Conservation (phyloP, 2,113 vertebrate genomes). For the Symphodus melops region DNA sequence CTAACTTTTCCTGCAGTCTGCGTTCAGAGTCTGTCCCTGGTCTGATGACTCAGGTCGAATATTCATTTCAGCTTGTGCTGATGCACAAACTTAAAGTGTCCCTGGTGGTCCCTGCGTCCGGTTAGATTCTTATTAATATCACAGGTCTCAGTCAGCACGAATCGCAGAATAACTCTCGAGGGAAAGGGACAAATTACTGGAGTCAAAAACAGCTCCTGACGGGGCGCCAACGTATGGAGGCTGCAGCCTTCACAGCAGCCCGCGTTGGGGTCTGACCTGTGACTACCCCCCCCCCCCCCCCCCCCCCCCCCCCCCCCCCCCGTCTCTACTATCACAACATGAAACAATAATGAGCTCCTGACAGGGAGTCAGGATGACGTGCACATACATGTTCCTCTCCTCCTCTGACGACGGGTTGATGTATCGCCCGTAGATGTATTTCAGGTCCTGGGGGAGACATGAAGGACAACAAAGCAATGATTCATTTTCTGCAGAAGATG, state of each 20-base stretch:
- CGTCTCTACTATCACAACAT: too few species aligned
- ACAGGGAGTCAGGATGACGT: not conserved
- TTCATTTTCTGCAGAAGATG: not conserved
- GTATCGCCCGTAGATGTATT: constrained; percentile 96
- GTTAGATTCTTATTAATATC: constrained; percentile 72
- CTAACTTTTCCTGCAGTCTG: not conserved
- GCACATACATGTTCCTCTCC: constrained; percentile 94
- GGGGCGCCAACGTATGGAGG: too few species aligned
- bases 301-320: too few species aligned
- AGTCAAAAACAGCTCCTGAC: constrained; percentile 53
- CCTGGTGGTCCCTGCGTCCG: constrained; percentile 63
- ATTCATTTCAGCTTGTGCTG: constrained; percentile 69
- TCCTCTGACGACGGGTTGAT: constrained; percentile 90
- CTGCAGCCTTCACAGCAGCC: too few species aligned
- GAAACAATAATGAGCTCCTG: constrained; percentile 4
- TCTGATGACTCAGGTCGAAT: constrained; percentile 65
- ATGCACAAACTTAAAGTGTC: constrained; percentile 63
- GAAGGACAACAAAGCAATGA: not conserved
- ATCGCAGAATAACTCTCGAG: constrained; percentile 64
- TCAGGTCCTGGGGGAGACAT: constrained; percentile 88
- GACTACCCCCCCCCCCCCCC: too few species aligned
- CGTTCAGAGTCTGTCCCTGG: constrained; percentile 22
- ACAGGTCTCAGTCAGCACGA: constrained; percentile 67
- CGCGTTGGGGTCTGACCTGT: too few species aligned
- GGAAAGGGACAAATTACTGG: constrained; percentile 62